A percentile compares a stretch with the other conserved stretches of the same genome.
These are phyloP conservation scores for Amphiduros pacificus DNA, from an alignment of 2,888 invertebrate species.

Conservation along the genomic window DNA sequence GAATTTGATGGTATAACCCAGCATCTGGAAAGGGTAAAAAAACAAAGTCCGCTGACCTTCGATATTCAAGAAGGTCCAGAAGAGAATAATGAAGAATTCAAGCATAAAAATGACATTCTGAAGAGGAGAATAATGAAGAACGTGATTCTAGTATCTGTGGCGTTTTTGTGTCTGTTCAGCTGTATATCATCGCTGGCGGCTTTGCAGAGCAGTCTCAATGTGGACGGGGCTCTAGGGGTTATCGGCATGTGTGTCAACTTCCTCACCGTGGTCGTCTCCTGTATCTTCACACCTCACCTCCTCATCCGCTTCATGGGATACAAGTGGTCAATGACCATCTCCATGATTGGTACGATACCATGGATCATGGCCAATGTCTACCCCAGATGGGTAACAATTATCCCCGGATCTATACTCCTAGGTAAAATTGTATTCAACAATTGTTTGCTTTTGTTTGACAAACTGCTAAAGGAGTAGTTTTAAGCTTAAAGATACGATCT, in stretches of 20 bases:
- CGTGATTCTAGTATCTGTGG: neutral
- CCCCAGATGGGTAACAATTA: conserved; percentile 76
- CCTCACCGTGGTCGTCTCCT: conserved; percentile 64
- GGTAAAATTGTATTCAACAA: too few relatives aligned
- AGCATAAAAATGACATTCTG: neutral
- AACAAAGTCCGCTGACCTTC: too few relatives aligned
- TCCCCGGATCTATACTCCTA: conserved; percentile 78
- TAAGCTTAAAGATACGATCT: too few relatives aligned
- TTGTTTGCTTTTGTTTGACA: too few relatives aligned
- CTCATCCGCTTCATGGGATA: conserved; percentile 70
- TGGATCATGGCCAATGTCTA: conserved; percentile 91
- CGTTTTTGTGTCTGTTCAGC: conserved; percentile 10
- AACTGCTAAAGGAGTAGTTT: too few relatives aligned
- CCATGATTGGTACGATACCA: conserved; percentile 78
- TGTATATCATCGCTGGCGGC: neutral
- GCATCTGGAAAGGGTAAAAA: too few relatives aligned
- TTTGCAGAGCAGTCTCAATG: conserved; percentile 12
- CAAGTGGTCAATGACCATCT: conserved; percentile 88
- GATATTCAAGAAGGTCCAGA: too few relatives aligned
- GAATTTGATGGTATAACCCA: too few relatives aligned
- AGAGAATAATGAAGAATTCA: too few relatives aligned
- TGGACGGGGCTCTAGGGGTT: conserved; percentile 10
- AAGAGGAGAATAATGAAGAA: conserved; percentile 10
- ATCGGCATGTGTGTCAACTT: conserved; percentile 1
- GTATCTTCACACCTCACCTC: conserved; percentile 74